Base-by-base conservation (phyloP, 2,797 vertebrate species). In the Ctenosaura bakeri region DNA sequence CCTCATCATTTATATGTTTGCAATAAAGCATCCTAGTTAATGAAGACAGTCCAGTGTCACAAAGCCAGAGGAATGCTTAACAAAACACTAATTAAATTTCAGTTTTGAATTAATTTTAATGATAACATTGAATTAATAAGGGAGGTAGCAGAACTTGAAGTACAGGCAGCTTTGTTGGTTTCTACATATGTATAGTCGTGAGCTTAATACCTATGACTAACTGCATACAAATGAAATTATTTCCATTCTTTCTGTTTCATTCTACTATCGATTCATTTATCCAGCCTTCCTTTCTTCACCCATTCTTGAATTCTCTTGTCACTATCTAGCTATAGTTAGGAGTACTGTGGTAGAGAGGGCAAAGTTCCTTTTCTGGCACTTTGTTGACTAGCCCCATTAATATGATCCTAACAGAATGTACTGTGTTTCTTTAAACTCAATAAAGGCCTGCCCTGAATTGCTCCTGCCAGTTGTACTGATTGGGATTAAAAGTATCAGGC, bases 1-100 rank as follows among this genome's bases (percentile, higher is more conserved):
- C 78, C 87, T 13, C 46, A 10, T 89, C 87, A 89, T 59, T 83
- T 83, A 56, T 89, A 46, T 54, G 50, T 38, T 80, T 32, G 22
- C 14, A 64, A 74, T 86, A 90, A 90, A 90, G 24, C 59, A 87
- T 56, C 26, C 12, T 6, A 91, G 66, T 83, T 95, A 94, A 94
- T 93, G 85, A 84, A 93, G 91, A 81, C 69, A 92, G 90, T 89
- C 50, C 7, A 85, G 84, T 94, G 83, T 77, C 79, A 74, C 62
- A 86, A 91, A 94, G 89, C 54, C 64, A 69, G 88, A 92, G 85
- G 83, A 87, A 87, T 94, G 62, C 59, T 92, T 93, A 92, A 56
- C 83, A 74, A 87, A 83, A 79, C 94, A 77, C 80, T 38, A 90
- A 81, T 56, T 92, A 92, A 93, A 91, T 77, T 35, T 94, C 92